phyloP scores from a whole-genome alignment of 2,888 invertebrate species.

The Myopa testacea region DNA sequence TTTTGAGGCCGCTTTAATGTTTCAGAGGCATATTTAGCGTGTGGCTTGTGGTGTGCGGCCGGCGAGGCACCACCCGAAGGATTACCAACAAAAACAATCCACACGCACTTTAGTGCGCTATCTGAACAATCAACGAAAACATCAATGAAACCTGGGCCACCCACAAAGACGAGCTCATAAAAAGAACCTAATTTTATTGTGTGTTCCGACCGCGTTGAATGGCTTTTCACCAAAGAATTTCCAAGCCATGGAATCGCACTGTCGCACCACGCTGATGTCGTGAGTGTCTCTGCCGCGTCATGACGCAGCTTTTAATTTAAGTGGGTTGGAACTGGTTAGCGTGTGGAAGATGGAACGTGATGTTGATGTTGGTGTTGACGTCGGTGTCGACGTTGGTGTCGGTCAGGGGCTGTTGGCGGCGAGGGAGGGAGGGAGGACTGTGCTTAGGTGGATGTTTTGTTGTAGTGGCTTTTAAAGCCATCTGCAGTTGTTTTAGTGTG shows the following conservation, averaged over 20 bases:
- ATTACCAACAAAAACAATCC: not conserved
- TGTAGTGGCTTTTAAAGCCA: too few species aligned
- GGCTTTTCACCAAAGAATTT: not conserved
- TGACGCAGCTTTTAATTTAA: not conserved
- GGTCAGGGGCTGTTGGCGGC: too few species aligned
- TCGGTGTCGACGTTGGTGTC: too few species aligned
- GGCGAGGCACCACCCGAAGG: not conserved
- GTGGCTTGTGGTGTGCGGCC: too few species aligned
- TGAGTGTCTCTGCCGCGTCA: not conserved
- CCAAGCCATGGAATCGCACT: not conserved
- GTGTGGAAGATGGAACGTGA: too few species aligned
- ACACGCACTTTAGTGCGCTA: not conserved
- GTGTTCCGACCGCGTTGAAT: constrained; percentile 6
- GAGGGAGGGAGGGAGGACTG: too few species aligned
- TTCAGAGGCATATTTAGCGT: too few species aligned
- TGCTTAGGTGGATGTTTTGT: too few species aligned
- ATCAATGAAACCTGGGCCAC: not conserved
- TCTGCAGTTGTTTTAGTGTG: too few species aligned
- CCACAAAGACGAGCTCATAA: not conserved
- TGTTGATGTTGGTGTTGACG: too few species aligned
- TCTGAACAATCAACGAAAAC: not conserved
- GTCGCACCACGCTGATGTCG: not conserved
- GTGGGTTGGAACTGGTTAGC: not conserved
- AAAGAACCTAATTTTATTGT: constrained; percentile 11
- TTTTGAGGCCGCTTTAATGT: too few species aligned